Evolutionary conservation across 2,113 vertebrate species (phyloP), one percentile per base, ranked within the genome.

Genomic region (Rafetus swinhoei): DNA sequence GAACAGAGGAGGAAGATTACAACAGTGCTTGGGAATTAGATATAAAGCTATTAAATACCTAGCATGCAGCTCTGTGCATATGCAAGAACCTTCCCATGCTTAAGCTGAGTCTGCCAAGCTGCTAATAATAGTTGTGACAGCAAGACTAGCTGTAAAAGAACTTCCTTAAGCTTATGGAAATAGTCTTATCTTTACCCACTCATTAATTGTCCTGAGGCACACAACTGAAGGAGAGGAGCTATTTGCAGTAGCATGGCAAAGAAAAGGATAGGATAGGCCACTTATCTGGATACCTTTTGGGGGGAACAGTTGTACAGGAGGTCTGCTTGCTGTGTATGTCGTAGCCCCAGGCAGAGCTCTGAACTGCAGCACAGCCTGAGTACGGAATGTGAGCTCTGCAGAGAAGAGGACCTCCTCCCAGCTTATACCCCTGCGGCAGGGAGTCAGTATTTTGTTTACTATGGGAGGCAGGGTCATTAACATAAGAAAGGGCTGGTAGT

Each of bases 291-390:
- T 59, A 24, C 57, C 57, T 59, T 25, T 25, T 59, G 56, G 27
- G 0, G 1, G 52, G 9, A 45, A 16, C 16, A 86, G 54, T 57
- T 89, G 12, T 22, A 6, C 45, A 45, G 45, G 45, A 53, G 32
- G n/a, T 32, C 57, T 87, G 81, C 29, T 80, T n/a, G 12, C 29
- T 32, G 74, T 87, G 69, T n/a, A 4, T 54, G 39, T 27, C 15
- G 9, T 79, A 92, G 19, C 87, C 92, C 86, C 81, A 84, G 89
- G 4, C 16, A 80, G 57, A 65, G 57, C 57, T 56, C 7, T 56
- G 16, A 56, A 56, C 55, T 22, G 55, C 55, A 56, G 21, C 55
- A 8, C 55, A 56, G 19, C 55, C 55, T 56, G 55, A 56, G 19
- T 56, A 21, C 21, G 55, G 55, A 56, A 56, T 56, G 55, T 22